phyloP scores from a whole-genome alignment of 1,140 invertebrate genomes.

The Muscidifurax raptorellus region DNA sequence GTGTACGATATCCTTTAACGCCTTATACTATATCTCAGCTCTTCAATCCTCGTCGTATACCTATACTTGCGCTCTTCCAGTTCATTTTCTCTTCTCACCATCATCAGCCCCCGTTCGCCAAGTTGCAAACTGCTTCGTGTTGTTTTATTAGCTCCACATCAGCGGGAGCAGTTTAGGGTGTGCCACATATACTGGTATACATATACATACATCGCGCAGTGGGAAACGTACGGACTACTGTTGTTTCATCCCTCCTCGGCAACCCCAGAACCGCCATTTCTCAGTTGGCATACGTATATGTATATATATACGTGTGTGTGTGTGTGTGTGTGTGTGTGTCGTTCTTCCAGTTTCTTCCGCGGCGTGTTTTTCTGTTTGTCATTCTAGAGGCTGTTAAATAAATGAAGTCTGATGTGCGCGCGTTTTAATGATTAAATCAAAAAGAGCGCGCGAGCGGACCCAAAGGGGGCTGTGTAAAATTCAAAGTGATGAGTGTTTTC shows the following conservation, averaged over 20 bases:
- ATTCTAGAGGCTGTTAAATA: background rate
- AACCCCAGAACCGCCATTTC: background rate
- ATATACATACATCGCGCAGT: background rate
- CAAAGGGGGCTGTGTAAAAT: background rate
- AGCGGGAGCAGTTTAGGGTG: background rate
- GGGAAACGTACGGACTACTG: background rate
- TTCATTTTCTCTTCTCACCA: no score
- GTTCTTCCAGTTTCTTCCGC: background rate
- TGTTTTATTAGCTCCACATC: background rate
- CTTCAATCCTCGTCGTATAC: no score
- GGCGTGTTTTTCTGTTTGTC: slow-evolving; percentile 13
- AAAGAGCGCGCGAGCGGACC: background rate
- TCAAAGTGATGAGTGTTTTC: background rate
- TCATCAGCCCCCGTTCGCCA: background rate
- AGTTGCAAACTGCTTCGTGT: background rate
- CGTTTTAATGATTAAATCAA: background rate
- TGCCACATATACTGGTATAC: background rate
- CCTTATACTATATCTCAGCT: no score
- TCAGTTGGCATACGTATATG: background rate
- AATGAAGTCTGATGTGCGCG: background rate
- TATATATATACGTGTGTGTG: background rate
- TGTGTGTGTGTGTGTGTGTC: background rate
- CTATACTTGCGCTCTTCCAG: background rate
- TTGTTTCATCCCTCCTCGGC: background rate
- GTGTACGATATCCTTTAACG: no score